These are phyloP conservation scores for Ichneumoninae sp. DNA, from an alignment of 2,888 invertebrate species.

Conservation along the genomic window DNA sequence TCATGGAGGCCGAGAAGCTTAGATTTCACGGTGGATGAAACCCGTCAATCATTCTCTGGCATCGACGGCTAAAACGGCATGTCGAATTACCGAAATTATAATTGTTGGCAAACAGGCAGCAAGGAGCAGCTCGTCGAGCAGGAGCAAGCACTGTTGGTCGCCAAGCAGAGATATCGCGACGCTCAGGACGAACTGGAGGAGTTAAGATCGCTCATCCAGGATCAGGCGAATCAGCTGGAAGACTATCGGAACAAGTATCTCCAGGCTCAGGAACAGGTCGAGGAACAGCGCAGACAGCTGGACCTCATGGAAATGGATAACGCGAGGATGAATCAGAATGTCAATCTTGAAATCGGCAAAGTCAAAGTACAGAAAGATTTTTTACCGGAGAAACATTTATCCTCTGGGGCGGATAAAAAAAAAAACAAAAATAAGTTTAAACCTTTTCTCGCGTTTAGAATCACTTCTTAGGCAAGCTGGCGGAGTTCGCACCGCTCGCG, in stretches of 20 bases:
- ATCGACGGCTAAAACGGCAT: not conserved
- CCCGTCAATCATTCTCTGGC: not conserved
- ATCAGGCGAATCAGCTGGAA: slow-evolving; percentile 88
- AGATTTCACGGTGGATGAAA: slow-evolving; percentile 76
- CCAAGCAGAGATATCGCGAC: slow-evolving; percentile 86
- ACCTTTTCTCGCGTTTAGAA: slow-evolving; percentile 77
- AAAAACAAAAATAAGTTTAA: not conserved
- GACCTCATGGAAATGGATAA: slow-evolving; percentile 91
- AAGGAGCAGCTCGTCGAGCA: slow-evolving; percentile 89
- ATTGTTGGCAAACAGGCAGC: slow-evolving; percentile 80
- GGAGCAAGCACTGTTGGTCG: slow-evolving; percentile 85
- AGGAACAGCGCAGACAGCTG: slow-evolving; percentile 89
- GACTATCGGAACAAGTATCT: slow-evolving; percentile 88
- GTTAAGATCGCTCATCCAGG: slow-evolving; percentile 86
- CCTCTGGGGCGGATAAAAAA: not conserved
- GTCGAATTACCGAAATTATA: not conserved
- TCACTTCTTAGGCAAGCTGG: slow-evolving; percentile 90
- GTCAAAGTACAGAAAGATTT: slow-evolving; percentile 85
- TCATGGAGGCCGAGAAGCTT: slow-evolving; percentile 82
- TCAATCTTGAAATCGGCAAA: slow-evolving; percentile 89
- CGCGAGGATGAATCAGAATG: slow-evolving; percentile 89
- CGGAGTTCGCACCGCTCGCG: slow-evolving; percentile 89
- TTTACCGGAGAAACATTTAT: not conserved
- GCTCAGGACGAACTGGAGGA: slow-evolving; percentile 88
- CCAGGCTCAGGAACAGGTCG: slow-evolving; percentile 89